A percentile compares a stretch with the other conserved stretches of the same genome.
These are phyloP conservation scores for Wasmannia auropunctata DNA, from an alignment of 1,140 invertebrate genomes.

Conservation along the genomic window DNA sequence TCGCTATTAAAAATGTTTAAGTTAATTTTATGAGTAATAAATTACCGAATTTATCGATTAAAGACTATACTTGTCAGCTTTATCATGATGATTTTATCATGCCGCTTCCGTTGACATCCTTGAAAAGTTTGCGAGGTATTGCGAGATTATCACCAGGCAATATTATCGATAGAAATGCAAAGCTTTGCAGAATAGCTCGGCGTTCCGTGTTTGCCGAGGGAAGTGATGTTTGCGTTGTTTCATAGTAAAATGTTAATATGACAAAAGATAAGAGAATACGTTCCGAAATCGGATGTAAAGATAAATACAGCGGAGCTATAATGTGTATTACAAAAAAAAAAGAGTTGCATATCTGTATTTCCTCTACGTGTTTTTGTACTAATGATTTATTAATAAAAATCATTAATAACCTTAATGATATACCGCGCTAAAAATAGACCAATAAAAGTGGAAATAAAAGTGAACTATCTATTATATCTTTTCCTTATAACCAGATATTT, in stretches of 20 bases:
- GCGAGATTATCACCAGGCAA: slow-evolving; percentile 12
- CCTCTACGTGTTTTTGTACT: no score
- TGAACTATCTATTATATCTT: neutral
- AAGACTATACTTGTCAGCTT: neutral
- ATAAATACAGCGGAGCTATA: neutral
- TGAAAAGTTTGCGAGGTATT: neutral
- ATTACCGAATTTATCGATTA: neutral
- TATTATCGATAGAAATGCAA: slow-evolving; percentile 41
- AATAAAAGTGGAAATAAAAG: no score
- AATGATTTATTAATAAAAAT: no score
- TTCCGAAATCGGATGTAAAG: neutral
- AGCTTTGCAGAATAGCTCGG: neutral
- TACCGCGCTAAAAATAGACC: no score
- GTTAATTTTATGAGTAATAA: neutral
- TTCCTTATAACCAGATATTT: neutral
- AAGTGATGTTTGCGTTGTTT: slow-evolving; percentile 32
- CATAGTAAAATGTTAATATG: neutral
- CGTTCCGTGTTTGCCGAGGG: neutral
- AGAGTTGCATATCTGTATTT: neutral
- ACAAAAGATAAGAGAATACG: slow-evolving; percentile 16
- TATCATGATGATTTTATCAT: neutral
- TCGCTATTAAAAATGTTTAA: neutral
- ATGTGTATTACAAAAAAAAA: neutral
- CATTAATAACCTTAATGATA: no score
- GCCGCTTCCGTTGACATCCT: neutral